Evolutionary conservation across 2,888 invertebrate species (phyloP).

Genomic region (Caradrina clavipalpis): DNA sequence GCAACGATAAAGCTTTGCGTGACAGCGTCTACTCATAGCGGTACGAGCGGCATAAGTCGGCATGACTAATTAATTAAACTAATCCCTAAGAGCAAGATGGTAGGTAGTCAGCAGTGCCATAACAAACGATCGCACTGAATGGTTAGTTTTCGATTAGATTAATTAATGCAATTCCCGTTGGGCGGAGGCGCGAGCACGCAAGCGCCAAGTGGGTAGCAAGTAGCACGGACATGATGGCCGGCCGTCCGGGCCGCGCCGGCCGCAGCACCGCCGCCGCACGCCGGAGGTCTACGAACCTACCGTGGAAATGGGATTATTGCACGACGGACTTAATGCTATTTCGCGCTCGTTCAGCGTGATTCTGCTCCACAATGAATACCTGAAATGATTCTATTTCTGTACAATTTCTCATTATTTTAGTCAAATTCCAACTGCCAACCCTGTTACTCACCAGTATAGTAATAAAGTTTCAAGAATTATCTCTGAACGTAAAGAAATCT

Average conservation of each 20-base stretch:
- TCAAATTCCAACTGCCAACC: conserved; percentile 28
- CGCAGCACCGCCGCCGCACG: conserved; percentile 53
- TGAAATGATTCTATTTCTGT: conserved; percentile 63
- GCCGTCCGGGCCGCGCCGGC: conserved; percentile 24
- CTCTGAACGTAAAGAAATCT: conserved; percentile 36
- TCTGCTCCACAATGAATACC: conserved; percentile 68
- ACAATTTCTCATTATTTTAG: conserved; percentile 49
- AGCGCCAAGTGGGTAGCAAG: conserved; percentile 66
- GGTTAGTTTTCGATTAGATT: conserved; percentile 82
- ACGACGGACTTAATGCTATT: conserved; percentile 82
- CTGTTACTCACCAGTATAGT: conserved; percentile 30
- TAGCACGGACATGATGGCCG: conserved; percentile 41
- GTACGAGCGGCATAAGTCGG: conserved; percentile 51
- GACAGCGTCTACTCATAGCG: conserved; percentile 48
- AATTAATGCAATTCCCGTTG: conserved; percentile 76
- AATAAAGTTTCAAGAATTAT: conserved; percentile 53
- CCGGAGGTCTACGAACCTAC: conserved; percentile 84
- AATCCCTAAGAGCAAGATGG: conserved; percentile 58
- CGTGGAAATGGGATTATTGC: conserved; percentile 88
- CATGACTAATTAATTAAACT: conserved; percentile 63
- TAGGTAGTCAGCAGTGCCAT: conserved; percentile 42
- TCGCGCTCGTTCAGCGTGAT: conserved; percentile 75
- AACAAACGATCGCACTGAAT: conserved; percentile 55
- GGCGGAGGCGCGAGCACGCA: conserved; percentile 77
- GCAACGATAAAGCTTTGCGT: conserved; percentile 54